Evolutionary conservation across 2,888 invertebrate species (phyloP).

Genomic region (Chrysolina oricalcia): DNA sequence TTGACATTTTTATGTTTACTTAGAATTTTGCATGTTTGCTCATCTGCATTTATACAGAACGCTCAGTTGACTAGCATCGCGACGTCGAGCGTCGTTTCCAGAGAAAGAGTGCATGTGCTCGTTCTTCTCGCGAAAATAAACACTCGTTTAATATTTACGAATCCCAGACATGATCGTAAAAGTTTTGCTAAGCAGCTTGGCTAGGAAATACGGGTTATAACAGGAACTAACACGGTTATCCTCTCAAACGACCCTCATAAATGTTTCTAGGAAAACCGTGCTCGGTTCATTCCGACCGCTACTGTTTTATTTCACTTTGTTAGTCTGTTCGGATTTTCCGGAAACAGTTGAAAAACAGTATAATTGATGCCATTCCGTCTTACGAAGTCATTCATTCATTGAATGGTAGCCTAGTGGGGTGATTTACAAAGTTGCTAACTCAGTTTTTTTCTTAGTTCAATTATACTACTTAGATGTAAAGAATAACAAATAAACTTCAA

Average conservation of each 20-base stretch:
- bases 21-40: constrained; percentile 19
- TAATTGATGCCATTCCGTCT: background rate
- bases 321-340: background rate
- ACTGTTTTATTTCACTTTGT: constrained; percentile 42
- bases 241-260: constrained; percentile 48
- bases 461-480: too few species aligned
- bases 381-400: background rate
- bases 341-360: background rate
- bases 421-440: too few species aligned
- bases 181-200: constrained; percentile 45
- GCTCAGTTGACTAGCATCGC: constrained; percentile 28
- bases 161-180: constrained; percentile 44
- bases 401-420: background rate
- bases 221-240: constrained; percentile 50
- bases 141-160: constrained; percentile 47
- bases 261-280: constrained; percentile 41
- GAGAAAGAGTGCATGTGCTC: constrained; percentile 33
- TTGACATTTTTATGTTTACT: constrained; percentile 15
- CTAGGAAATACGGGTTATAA: constrained; percentile 45
- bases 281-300: constrained; percentile 42
- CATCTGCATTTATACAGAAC: constrained; percentile 2
- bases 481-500: too few species aligned
- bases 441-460: too few species aligned
- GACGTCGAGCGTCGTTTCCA: background rate
- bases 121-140: constrained; percentile 41